Base-by-base conservation (phyloP, 1,140 invertebrate species). In the Lepeophtheirus salmonis region DNA sequence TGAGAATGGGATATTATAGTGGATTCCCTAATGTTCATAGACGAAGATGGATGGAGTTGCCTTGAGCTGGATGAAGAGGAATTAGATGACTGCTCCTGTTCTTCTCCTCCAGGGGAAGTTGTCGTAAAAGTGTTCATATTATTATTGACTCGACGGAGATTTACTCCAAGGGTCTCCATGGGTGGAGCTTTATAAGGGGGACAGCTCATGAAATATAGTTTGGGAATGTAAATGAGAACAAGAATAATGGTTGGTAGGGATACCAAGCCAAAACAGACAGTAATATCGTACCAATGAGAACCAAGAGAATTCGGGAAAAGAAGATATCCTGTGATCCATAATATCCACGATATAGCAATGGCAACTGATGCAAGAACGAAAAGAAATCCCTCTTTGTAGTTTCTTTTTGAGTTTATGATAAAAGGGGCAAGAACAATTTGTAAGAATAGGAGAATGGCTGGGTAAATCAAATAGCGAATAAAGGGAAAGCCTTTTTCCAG, bases 371-470 rank as follows among this genome's bases (percentile, higher is more conserved):
- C 74, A 0, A 73, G 68, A 23, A 77, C 73, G 63, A 80, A 76
- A n/a, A 76, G 75, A 21, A 73, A 71, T 2, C 78, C 77, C 63
- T 80, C 79, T 3, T 71, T 71, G 65, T 79, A 78, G 67, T 80
- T 80, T 23, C 78, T 71, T 26, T 72, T 74, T 16, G 77, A 73
- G 30, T 72, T 72, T 13, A 71, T 66, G 24, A 78, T 74, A 63
- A 75, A 75, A 6, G 74, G 74, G 10, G 73, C 70, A 41, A 75
- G 70, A n/a, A 73, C 53, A 61, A 77, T 68, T 25, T 77, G 70
- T 0, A 73, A 55, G 0, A 76, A n/a, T 10, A 79, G 65, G 1
- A 80, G 67, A 60, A 79, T 74, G 30, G 30, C 6, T 6, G 30
- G 30, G 30, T 41, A 41, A n/a, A 41, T 6, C n/a, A 41, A n/a